phyloP scores from a whole-genome alignment of 2,113 vertebrate genomes.

The Oryzias celebensis region DNA sequence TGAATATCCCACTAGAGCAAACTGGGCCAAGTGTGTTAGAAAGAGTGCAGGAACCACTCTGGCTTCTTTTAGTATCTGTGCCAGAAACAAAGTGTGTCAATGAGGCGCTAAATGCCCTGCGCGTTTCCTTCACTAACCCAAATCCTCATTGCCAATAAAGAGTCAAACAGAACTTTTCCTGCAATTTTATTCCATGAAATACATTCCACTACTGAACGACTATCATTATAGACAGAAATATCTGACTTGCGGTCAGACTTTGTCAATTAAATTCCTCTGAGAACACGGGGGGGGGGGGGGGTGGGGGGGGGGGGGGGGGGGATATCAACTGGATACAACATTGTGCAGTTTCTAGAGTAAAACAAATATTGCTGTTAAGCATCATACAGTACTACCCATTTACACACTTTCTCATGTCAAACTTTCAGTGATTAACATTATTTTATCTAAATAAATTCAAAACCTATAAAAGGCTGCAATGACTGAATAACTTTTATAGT shows the following conservation, averaged over 20 bases:
- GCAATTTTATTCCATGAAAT: neutral
- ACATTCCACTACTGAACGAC: neutral
- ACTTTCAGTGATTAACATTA: no score
- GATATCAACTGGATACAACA: no score
- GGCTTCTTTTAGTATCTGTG: constrained; percentile 55
- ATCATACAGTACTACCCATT: no score
- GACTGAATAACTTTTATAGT: no score
- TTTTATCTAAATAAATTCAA: no score
- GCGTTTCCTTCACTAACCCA: constrained; percentile 18
- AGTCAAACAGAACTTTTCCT: neutral
- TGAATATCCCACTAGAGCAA: neutral
- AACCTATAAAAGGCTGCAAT: no score
- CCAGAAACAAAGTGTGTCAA: constrained; percentile 44
- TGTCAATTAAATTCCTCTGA: no score
- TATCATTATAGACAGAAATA: neutral
- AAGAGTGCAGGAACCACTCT: constrained; percentile 32
- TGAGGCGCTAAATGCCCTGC: neutral
- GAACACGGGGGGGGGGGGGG: no score
- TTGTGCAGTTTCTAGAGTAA: no score
- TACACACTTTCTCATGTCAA: no score
- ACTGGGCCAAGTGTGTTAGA: constrained; percentile 33
- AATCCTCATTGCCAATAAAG: constrained; percentile 26
- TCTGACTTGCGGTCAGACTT: neutral
- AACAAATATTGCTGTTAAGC: no score
- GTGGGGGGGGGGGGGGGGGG: no score